Base-by-base conservation (phyloP, 1,140 invertebrate genomes). In the Tribolium castaneum region DNA sequence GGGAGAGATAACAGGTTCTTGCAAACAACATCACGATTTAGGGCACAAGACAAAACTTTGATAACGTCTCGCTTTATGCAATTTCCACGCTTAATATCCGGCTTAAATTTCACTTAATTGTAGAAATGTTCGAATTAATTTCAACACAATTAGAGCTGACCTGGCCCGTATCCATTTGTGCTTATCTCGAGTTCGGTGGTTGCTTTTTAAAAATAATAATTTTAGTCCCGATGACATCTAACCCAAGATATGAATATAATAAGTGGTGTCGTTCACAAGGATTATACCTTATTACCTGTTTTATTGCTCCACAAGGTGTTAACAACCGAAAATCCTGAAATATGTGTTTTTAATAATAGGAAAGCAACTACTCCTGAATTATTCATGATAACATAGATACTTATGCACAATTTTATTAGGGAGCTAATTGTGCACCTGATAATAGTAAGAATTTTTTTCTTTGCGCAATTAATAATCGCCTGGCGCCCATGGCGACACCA, bases 401-500 rank as follows among this genome's bases (percentile, higher is more conserved):
- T 45, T 45, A 45, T 45, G n/a, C 39, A 45, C 5, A 45, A 45
- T 45, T 10, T 45, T 10, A 45, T 10, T 10, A 2, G 39, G 39
- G n/a, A 45, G 39, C n/a, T 30, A 30, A 30, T 30, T 30, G 4
- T 30, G 25, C 39, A 10, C 39, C 7, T 9, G 39, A 10, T 45
- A 9, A 1, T 10, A 10, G 9, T 45, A 10, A 10, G n/a, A 10
- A 45, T 4, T 45, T 45, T 45, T 45, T 45, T 45, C 9, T 10
- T 45, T 45, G 7, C 2, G 39, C 9, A 10, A 45, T 45, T 39
- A 39, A 45, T 45, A 45, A 19, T 62, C 34, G 71, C 19, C 6
- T 45, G 45, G 50, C 49, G 71, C 50, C 50, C 22, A 51, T 73
- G 49, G 71, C 30, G 71, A 51, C 50, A 52, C 25, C 25, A 30